Percentiles rank a stretch among this genome's conserved stretches.
Conservation (phyloP, 2,888 invertebrate species). For the Podabrus alpinus region DNA sequence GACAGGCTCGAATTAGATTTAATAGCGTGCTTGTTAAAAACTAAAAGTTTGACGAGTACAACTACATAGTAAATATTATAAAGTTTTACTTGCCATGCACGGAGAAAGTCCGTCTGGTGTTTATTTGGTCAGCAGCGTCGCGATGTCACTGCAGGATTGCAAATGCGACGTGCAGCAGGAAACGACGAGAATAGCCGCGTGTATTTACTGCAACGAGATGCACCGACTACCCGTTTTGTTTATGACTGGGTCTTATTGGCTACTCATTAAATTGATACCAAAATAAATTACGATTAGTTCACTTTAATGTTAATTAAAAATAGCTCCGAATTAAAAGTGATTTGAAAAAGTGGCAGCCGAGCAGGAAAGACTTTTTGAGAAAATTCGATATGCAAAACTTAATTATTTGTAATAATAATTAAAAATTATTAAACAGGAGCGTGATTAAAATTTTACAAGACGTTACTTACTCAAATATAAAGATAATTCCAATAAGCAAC, state of each 20-base stretch:
- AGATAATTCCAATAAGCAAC: constrained; percentile 24
- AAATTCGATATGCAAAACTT: not conserved
- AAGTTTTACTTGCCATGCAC: constrained; percentile 38
- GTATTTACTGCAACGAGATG: constrained; percentile 30
- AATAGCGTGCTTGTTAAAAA: not conserved
- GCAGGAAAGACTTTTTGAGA: not conserved
- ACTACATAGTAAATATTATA: not conserved
- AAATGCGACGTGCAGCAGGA: constrained; percentile 21
- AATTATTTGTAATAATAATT: not conserved
- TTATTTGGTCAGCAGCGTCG: constrained; percentile 25
- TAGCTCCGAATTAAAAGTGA: not conserved
- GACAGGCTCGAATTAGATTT: not conserved
- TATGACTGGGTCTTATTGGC: constrained; percentile 21
- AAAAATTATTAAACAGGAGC: not conserved
- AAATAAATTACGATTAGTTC: constrained; percentile 14
- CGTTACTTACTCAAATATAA: constrained; percentile 22
- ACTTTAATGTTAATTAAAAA: constrained; percentile 8
- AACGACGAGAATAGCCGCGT: constrained; percentile 31
- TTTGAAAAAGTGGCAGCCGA: not conserved
- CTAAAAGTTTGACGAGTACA: not conserved
- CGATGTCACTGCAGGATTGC: constrained; percentile 26
- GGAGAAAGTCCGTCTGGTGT: constrained; percentile 21
- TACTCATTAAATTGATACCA: constrained; percentile 19
- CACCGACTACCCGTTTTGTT: constrained; percentile 29
- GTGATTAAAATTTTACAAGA: not conserved